Percentiles rank a stretch among this genome's conserved stretches.
These are phyloP conservation scores for Bombus affinis DNA, from an alignment of 1,140 invertebrate genomes.

Conservation along the genomic window DNA sequence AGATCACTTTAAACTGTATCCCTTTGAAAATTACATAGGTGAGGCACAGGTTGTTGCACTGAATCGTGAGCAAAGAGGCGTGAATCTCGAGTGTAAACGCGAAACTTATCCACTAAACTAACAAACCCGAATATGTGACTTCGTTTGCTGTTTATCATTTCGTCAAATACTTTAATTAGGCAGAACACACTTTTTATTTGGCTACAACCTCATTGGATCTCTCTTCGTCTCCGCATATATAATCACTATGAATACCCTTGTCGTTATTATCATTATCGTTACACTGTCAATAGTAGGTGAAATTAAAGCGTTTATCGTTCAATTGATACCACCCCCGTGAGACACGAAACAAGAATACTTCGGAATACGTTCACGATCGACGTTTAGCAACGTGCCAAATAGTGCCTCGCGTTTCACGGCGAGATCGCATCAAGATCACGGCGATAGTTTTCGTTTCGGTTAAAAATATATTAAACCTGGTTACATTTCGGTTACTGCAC, in stretches of 20 bases:
- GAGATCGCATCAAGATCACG: slow-evolving; percentile 21
- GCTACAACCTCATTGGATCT: neutral
- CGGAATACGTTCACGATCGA: neutral
- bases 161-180: slow-evolving; percentile 72
- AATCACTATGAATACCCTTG: neutral
- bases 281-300: neutral
- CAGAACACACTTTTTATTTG: slow-evolving; percentile 8
- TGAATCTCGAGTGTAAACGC: slow-evolving; percentile 61
- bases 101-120: slow-evolving; percentile 61
- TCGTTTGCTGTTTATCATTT: slow-evolving; percentile 67
- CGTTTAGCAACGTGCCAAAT: neutral
- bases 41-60: slow-evolving; percentile 51
- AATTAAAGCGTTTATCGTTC: slow-evolving; percentile 5
- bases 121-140: slow-evolving; percentile 65
- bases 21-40: slow-evolving; percentile 45
- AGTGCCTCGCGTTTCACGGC: slow-evolving; percentile 2
- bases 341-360: neutral
- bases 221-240: neutral
- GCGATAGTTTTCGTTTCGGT: slow-evolving; percentile 25
- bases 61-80: slow-evolving; percentile 34
- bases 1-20: slow-evolving; percentile 35
- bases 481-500: slow-evolving; percentile 30
- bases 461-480: slow-evolving; percentile 23
- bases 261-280: neutral
- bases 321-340: neutral